Evolutionary conservation across 2,113 vertebrate genomes (phyloP), one percentile per base, ranked within the genome.

Genomic region (Prunella fulvescens): DNA sequence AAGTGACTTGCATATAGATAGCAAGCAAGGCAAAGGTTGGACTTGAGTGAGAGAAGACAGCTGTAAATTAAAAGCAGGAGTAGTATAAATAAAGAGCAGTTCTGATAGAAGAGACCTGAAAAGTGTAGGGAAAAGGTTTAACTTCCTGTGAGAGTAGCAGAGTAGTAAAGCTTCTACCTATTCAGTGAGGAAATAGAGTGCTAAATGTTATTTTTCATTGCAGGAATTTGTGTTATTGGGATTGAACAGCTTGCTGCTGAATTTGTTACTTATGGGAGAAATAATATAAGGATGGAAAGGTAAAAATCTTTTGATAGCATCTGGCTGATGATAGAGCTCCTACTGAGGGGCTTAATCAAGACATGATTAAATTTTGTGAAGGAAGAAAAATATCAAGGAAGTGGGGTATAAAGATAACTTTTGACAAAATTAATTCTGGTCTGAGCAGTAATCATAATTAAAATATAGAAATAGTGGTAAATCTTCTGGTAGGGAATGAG

Each of bases 1-100:
- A 92, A 93, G 62, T 92, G 88, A 90, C 95, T 96, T 96, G 91
- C 86, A 92, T 95, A 14, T 66, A 93, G 84, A 95, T 87, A 53
- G 58, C 18, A 72, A 89, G 53, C 50, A 69, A 91, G 73, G 45
- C 78, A 79, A 83, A 84, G 81, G 84, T 19, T 91, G 81, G 54
- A 40, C 57, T 70, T 66, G 33, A 72, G 66, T 71, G 81, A 92
- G 70, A 79, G 83, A 81, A 84, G 77, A 58, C 73, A 94, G 31
- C 33, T 93, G 86, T 57, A 91, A 89, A 88, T 93, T 84, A 77
- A 92, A 92, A 90, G 67, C 76, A 91, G 74, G 60, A 69, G 53
- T 39, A 74, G 19, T 61, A 83, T 23, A 93, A 91, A 64, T 77
- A 64, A 26, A 73, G 40, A 79, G 39, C 11, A 39, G 24, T 73